A percentile compares a stretch with the other conserved stretches of the same genome.
These are phyloP conservation scores for Ericerus pela DNA, from an alignment of 1,140 invertebrate genomes.

Conservation along the genomic window DNA sequence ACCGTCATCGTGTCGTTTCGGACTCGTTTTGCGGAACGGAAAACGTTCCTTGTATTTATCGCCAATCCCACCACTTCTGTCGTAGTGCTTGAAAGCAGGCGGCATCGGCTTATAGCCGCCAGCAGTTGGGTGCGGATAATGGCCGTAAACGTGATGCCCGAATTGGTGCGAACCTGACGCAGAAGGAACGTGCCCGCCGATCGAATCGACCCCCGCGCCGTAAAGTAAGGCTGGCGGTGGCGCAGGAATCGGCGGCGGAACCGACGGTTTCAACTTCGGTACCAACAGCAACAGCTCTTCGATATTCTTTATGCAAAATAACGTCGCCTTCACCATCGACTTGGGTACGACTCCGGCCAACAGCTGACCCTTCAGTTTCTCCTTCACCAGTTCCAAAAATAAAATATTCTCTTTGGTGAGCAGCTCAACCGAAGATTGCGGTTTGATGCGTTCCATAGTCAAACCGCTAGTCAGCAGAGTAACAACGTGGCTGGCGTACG, in stretches of 20 bases:
- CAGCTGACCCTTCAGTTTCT: slow-evolving; percentile 65
- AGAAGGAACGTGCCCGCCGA: background rate
- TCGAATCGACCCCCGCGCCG: background rate
- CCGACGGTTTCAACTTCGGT: slow-evolving; percentile 17
- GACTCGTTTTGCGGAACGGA: background rate
- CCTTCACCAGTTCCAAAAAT: slow-evolving; percentile 65
- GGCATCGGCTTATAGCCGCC: background rate
- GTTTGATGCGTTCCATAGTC: slow-evolving; percentile 51
- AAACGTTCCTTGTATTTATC: background rate
- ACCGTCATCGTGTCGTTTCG: background rate
- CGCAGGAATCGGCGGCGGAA: background rate
- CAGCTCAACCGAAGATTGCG: slow-evolving; percentile 55
- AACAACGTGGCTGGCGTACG: slow-evolving; percentile 58
- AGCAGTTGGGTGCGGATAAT: background rate
- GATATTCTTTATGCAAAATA: slow-evolving; percentile 34
- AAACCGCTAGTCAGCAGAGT: slow-evolving; percentile 54
- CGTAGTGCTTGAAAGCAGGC: background rate
- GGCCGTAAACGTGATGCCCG: background rate
- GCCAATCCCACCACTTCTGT: too few species aligned
- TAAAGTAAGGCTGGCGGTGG: background rate
- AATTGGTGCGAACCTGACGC: too few species aligned
- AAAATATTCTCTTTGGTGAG: slow-evolving; percentile 51
- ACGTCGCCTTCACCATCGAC: slow-evolving; percentile 42
- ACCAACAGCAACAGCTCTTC: slow-evolving; percentile 22
- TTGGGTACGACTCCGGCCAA: slow-evolving; percentile 56